These are phyloP conservation scores for Palythoa caribaeorum DNA, from an alignment of 92 coral and sea anemone genomes.

Conservation along the genomic window DNA sequence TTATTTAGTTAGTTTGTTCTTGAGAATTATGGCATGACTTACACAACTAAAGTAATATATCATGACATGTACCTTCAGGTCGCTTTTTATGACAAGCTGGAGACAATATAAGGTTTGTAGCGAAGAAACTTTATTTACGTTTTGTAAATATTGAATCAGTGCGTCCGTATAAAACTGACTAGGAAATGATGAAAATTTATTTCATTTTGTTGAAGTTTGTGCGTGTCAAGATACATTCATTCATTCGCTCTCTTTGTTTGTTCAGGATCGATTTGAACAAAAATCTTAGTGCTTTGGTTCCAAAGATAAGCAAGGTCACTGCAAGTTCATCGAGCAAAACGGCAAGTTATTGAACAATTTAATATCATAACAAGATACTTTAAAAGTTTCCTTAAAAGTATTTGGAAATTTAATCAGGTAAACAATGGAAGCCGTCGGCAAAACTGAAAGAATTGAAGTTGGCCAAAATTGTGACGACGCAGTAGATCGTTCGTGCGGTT, in stretches of 20 bases:
- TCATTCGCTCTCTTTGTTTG: constrained; percentile 7
- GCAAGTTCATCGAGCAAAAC: neutral
- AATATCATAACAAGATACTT: neutral
- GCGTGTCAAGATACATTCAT: neutral
- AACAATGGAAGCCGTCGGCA: neutral
- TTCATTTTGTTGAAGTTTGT: neutral
- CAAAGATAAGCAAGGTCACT: neutral
- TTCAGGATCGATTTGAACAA: constrained; percentile 15
- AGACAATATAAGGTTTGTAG: neutral
- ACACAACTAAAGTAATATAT: neutral
- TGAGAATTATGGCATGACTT: neutral
- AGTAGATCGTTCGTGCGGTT: constrained; percentile 67
- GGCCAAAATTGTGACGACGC: neutral
- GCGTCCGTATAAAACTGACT: neutral
- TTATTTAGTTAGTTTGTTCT: neutral
- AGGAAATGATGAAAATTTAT: neutral
- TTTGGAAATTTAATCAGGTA: neutral
- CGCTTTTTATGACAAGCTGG: neutral
- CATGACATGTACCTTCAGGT: neutral
- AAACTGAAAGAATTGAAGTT: neutral
- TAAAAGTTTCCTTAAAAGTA: too few relatives aligned
- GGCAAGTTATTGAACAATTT: neutral
- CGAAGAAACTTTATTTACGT: neutral
- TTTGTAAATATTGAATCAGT: neutral
- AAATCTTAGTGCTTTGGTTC: too few relatives aligned